phyloP scores from a whole-genome alignment of 2,888 invertebrate genomes.

The Pasiphila rectangulata region DNA sequence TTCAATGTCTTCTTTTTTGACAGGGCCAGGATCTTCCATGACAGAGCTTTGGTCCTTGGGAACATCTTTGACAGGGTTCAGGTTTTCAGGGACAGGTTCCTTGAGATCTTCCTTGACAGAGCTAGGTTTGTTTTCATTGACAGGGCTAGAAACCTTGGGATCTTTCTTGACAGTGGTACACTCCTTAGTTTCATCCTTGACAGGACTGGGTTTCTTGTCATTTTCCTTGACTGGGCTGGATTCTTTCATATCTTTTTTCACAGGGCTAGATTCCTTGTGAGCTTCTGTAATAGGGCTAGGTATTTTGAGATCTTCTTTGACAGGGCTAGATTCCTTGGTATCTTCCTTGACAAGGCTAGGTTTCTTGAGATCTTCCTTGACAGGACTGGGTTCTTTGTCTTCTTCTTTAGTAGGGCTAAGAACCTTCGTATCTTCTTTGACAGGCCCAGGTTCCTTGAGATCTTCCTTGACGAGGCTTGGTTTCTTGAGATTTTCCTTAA shows the following conservation, averaged over 20 bases:
- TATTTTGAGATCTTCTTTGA: neutral
- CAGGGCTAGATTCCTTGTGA: constrained; percentile 1
- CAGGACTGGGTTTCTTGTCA: constrained; percentile 3
- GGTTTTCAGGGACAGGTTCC: too few relatives aligned
- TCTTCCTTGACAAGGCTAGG: constrained; percentile 5
- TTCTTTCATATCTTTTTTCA: constrained; percentile 5
- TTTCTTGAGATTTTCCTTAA: constrained; percentile 7
- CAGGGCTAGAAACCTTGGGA: constrained; percentile 15
- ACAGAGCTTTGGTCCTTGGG: constrained; percentile 9
- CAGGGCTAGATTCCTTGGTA: constrained; percentile 10
- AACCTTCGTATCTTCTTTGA: constrained; percentile 6
- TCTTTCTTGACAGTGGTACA: constrained; percentile 12
- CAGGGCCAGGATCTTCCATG: too few relatives aligned
- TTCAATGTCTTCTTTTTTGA: too few relatives aligned
- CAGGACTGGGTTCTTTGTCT: constrained; percentile 7
- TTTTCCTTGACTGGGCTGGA: constrained; percentile 15
- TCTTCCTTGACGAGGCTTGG: constrained; percentile 11
- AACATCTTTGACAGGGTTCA: constrained; percentile 13
- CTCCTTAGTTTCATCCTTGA: constrained; percentile 11
- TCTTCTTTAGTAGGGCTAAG: constrained; percentile 6
- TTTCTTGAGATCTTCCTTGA: constrained; percentile 2
- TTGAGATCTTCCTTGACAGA: too few relatives aligned
- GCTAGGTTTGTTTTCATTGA: constrained; percentile 18
- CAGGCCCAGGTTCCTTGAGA: neutral
- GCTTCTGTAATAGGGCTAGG: constrained; percentile 1